Evolutionary conservation across 1,140 invertebrate species (phyloP).

Genomic region (Drosophila rufa): DNA sequence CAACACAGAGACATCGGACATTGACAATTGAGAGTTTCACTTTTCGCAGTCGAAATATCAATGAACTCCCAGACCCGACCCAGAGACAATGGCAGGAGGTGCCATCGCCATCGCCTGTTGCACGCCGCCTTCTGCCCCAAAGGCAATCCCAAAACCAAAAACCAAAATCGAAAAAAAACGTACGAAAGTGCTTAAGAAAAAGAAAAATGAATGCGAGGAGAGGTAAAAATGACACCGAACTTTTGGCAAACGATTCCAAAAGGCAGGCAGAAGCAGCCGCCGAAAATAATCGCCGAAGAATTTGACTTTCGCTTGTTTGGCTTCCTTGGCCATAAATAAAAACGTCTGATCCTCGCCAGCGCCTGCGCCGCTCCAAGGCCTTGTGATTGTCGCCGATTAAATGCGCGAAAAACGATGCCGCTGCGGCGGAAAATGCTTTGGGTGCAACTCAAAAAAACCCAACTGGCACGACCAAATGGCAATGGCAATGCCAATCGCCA

Average conservation of each 20-base stretch:
- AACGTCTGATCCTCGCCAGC: constrained; percentile 32
- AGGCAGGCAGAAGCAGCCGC: constrained; percentile 56
- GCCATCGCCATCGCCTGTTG: constrained; percentile 24
- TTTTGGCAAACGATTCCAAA: constrained; percentile 50
- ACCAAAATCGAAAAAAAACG: constrained; percentile 3
- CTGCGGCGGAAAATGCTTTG: constrained; percentile 62
- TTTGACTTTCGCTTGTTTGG: constrained; percentile 81
- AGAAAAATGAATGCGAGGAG: constrained; percentile 32
- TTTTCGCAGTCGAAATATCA: constrained; percentile 57
- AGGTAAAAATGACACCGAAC: constrained; percentile 65
- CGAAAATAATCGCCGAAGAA: constrained; percentile 77
- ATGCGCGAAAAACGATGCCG: constrained; percentile 67
- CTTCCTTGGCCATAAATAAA: constrained; percentile 75
- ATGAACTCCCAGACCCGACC: constrained; percentile 38
- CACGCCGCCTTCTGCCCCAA: constrained; percentile 19
- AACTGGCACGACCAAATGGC: constrained; percentile 65
- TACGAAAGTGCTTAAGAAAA: constrained; percentile 1
- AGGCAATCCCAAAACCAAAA: constrained; percentile 30
- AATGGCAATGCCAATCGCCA: constrained; percentile 47
- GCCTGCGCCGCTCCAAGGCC: constrained; percentile 44
- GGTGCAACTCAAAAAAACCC: constrained; percentile 59
- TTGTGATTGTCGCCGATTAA: constrained; percentile 81
- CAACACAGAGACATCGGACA: constrained; percentile 47
- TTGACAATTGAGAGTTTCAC: constrained; percentile 53
- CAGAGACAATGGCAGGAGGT: constrained; percentile 68